These are phyloP conservation scores for Dermatemys mawii DNA, from an alignment of 2,113 vertebrate species.

Conservation along the genomic window DNA sequence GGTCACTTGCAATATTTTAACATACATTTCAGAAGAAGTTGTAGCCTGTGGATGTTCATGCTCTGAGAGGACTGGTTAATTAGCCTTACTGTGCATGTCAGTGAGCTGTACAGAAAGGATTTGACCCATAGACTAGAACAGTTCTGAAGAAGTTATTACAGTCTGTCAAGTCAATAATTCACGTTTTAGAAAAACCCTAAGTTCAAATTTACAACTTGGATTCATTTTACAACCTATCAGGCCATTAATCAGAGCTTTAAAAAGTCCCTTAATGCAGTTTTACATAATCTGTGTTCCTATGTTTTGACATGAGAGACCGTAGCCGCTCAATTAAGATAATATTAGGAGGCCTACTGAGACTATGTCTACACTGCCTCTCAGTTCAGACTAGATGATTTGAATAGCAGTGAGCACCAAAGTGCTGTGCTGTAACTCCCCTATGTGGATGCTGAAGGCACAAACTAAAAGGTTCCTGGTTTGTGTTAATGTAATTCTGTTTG, in stretches of 20 bases:
- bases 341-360: constrained; percentile 55
- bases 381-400: not conserved
- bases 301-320: constrained; percentile 42
- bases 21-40: constrained; percentile 18
- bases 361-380: not conserved
- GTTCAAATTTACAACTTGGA: constrained; percentile 66
- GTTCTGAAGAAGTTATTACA: constrained; percentile 69
- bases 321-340: constrained; percentile 48
- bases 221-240: constrained; percentile 69
- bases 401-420: not conserved
- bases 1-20: constrained; percentile 30
- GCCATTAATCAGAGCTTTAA: constrained; percentile 67
- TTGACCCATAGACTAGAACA: constrained; percentile 49
- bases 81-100: constrained; percentile 49
- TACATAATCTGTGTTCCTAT: constrained; percentile 51
- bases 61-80: constrained; percentile 15
- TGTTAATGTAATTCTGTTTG: not conserved
- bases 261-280: constrained; percentile 65
- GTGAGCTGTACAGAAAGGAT: constrained; percentile 49
- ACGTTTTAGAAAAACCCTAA: constrained; percentile 63
- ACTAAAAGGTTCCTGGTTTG: not conserved
- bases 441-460: not conserved
- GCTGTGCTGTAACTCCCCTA: not conserved
- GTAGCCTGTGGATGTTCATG: constrained; percentile 6
- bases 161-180: constrained; percentile 63